Evolutionary conservation across 2,888 invertebrate species (phyloP), one percentile per base, ranked within the genome.

Genomic region (Drosophila flavopinicola): DNA sequence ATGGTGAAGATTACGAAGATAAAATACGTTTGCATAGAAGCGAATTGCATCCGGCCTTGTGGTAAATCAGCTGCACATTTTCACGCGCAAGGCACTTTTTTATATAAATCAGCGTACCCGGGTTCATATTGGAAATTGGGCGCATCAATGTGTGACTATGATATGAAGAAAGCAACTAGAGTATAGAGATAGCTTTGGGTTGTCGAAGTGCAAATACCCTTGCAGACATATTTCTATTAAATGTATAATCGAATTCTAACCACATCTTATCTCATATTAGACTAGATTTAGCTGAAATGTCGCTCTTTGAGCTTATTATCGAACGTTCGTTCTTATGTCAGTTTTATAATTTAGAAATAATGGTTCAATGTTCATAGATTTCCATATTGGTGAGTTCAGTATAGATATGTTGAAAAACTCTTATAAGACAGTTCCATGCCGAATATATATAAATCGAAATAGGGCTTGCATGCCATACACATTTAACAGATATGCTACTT

Each of bases 1-100:
- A 93, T 91, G 94, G 94, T 88, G 94, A 94, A 92, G 93, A 92
- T 90, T 93, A 93, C 92, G 94, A 94, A 93, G 93, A 93, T 92
- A 93, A 93, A 91, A 93, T 94, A 92, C 90, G 90, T 82, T 87
- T 90, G 88, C 89, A 88, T 87, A 91, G 90, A 90, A 91, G 90
- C 89, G 90, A 91, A 78, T 87, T 91, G 80, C 91, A 90, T 85
- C 88, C 91, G 83, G 88, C 90, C 79, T 85, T 91, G 89, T 91
- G 91, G 91, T 91, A 91, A 91, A 86, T 83, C 76, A 63, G 68
- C 64, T 77, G 65, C 64, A 76, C 64, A 58, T 75, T 54, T 48
- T 72, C 54, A 68, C 68, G 64, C 58, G 57, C 37, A 49, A 75
- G 73, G 61, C 48, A 53, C 38, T 27, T 52, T 27, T n/a, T 29